Evolutionary conservation across 2,888 invertebrate species (phyloP), one percentile per base, ranked within the genome.

Genomic region (Megaustenia siamemsis): DNA sequence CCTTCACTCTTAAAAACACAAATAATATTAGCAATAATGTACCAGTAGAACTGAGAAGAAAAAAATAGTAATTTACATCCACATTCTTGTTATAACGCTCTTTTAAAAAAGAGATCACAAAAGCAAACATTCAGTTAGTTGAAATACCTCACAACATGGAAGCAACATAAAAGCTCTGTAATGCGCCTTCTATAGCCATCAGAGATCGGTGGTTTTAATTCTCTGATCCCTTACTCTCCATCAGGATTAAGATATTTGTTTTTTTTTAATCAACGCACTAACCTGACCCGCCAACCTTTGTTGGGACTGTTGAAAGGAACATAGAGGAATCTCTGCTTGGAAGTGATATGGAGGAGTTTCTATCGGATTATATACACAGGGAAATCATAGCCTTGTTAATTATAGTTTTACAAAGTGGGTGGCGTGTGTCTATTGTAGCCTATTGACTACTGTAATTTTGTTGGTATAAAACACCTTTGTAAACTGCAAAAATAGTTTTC

Each of bases 191-290:
- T 10, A 15, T 40, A 45, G 6, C 73, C 49, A 49, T 73, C 73
- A 73, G 73, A 73, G 73, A 73, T 73, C 49, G 73, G 5, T 28
- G 49, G 18, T 49, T 49, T 28, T 69, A 21, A 49, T 73, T 28
- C 28, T 73, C 32, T 45, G 45, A 28, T 73, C 45, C 28, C 43
- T 15, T 28, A 43, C 35, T 32, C 49, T 49, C 12, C 35, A 2
- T 21, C 32, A 15, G 32, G 73, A 73, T 73, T 73, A 45, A 73
- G 49, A 45, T 73, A 35, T 73, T 45, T 73, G 73, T 18, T 32
- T 73, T 73, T 49, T 8, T 53, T 10, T 6, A 56, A 73, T 45
- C 28, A 49, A 45, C 5, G 49, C 15, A 49, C 73, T 49, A 4
- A 32, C 21, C 32, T 73, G 49, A 73, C 73, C 73, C 32, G 28